Conservation (phyloP, 1,140 invertebrate genomes). For the Dryas iulia region DNA sequence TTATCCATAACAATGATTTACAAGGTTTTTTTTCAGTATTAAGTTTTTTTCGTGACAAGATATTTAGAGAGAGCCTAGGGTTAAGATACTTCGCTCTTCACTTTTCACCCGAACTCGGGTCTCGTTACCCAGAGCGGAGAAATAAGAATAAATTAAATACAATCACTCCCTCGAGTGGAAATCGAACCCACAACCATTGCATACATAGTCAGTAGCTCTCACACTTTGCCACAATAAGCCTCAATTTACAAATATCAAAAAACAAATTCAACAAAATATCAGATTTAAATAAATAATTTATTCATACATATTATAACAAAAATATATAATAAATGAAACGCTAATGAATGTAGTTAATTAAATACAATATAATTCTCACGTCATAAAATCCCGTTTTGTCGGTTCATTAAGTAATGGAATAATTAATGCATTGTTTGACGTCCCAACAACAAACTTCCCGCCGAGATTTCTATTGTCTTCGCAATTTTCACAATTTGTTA, state of each 20-base stretch:
- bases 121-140: no score
- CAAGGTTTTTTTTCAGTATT: no score
- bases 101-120: no score
- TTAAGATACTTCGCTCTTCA: no score
- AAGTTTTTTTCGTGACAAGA: no score
- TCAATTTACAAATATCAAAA: background rate
- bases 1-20: no score
- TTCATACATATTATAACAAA: background rate
- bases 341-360: conserved; percentile 4
- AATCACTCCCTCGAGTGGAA: no score
- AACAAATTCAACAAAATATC: background rate
- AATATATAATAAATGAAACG: background rate
- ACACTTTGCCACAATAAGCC: no score
- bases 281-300: background rate
- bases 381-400: conserved; percentile 38
- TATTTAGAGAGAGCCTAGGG: no score
- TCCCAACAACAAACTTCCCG: conserved; percentile 44
- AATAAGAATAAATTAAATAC: no score
- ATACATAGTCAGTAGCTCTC: no score
- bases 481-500: conserved; percentile 35
- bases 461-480: conserved; percentile 40
- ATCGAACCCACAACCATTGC: no score
- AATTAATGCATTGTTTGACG: conserved; percentile 49
- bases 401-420: conserved; percentile 53
- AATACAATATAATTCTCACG: conserved; percentile 21